Percentiles rank a stretch among this genome's conserved stretches.
Evolutionary conservation across 2,113 vertebrate genomes (phyloP).

Genomic region (Protobothrops mucrosquamatus): DNA sequence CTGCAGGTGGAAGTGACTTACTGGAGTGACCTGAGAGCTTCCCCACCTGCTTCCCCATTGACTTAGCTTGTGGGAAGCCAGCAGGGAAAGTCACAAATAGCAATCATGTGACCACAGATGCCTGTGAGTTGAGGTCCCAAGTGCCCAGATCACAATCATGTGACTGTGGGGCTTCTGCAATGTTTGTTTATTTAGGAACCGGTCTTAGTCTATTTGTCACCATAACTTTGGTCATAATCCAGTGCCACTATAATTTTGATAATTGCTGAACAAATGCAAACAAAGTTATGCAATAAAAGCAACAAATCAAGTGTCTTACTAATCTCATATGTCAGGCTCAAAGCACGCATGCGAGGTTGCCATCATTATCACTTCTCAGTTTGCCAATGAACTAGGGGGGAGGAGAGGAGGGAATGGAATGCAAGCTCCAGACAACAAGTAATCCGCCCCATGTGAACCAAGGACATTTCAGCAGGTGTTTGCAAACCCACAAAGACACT

Average conservation of each 20-base stretch:
- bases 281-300: background rate
- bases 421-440: too few species aligned
- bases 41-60: background rate
- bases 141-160: background rate
- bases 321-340: background rate
- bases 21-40: background rate
- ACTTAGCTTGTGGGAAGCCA: background rate
- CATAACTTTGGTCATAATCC: background rate
- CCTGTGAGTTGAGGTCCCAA: background rate
- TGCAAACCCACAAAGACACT: too few species aligned
- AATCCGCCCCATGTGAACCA: too few species aligned
- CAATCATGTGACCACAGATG: background rate
- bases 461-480: too few species aligned
- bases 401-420: too few species aligned
- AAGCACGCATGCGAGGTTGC: too few species aligned
- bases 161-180: background rate
- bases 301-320: background rate
- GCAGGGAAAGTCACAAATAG: background rate
- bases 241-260: background rate
- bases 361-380: too few species aligned
- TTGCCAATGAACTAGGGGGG: too few species aligned
- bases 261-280: background rate
- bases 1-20: background rate
- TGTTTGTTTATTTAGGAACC: background rate
- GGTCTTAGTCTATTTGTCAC: background rate